phyloP scores from a whole-genome alignment of 2,888 invertebrate species.

The Trilocha varians region DNA sequence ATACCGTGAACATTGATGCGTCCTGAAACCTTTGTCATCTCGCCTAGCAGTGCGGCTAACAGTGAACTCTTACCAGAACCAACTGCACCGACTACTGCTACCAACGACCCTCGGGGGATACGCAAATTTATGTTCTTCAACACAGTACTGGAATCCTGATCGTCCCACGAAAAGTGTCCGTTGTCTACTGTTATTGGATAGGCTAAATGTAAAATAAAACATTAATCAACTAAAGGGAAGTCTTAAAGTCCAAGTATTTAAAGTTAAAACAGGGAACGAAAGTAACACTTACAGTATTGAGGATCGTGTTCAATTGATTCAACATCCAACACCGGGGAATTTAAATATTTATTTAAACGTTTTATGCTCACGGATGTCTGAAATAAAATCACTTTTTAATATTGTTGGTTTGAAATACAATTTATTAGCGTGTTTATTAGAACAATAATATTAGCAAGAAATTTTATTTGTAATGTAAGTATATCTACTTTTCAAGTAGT shows the following conservation, averaged over 20 bases:
- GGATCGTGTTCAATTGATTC: slow-evolving; percentile 82
- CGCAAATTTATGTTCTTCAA: slow-evolving; percentile 84
- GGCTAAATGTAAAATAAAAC: no score
- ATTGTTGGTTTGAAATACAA: not conserved
- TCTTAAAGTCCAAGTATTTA: no score
- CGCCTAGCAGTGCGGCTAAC: slow-evolving; percentile 88
- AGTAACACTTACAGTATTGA: slow-evolving; percentile 77
- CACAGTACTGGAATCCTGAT: slow-evolving; percentile 73
- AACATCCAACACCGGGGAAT: slow-evolving; percentile 89
- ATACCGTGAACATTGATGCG: slow-evolving; percentile 79
- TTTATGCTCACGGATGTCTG: slow-evolving; percentile 92
- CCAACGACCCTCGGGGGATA: slow-evolving; percentile 78
- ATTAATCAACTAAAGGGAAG: no score
- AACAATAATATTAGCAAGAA: no score
- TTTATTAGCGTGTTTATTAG: not conserved
- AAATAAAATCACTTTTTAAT: slow-evolving; percentile 25
- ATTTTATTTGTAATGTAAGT: no score
- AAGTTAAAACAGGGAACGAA: no score
- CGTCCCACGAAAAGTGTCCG: slow-evolving; percentile 92
- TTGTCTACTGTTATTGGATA: slow-evolving; percentile 88
- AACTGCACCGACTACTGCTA: slow-evolving; percentile 91
- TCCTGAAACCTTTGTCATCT: slow-evolving; percentile 90
- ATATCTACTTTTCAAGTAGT: no score
- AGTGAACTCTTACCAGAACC: slow-evolving; percentile 93
- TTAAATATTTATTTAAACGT: slow-evolving; percentile 93